Evolutionary conservation across 1,140 invertebrate species (phyloP).

Genomic region (Apocrypta bakeri): DNA sequence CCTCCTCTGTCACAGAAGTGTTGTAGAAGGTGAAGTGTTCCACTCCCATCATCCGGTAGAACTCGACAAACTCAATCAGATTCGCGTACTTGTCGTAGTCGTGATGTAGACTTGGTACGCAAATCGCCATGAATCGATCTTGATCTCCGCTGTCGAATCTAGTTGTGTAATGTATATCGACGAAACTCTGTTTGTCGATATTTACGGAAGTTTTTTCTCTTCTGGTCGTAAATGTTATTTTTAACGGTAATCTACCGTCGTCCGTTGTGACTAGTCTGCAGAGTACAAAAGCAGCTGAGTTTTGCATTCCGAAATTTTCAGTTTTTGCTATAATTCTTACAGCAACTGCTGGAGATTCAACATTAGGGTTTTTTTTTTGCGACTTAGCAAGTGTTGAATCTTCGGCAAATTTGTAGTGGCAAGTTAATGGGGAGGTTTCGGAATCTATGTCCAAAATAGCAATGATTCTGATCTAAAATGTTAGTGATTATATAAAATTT

Average conservation of each 20-base stretch:
- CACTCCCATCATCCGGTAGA: constrained; percentile 80
- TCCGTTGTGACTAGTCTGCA: constrained; percentile 49
- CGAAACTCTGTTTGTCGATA: not conserved
- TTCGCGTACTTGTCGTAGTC: constrained; percentile 75
- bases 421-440: not conserved
- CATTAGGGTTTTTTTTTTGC: not conserved
- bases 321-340: constrained; percentile 43
- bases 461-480: constrained; percentile 33
- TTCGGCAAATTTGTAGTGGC: constrained; percentile 30
- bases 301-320: constrained; percentile 55
- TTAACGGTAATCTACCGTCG: constrained; percentile 21
- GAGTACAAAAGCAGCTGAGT: constrained; percentile 54
- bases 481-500: not conserved
- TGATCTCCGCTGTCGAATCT: not conserved
- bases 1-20: constrained; percentile 74
- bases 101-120: constrained; percentile 80
- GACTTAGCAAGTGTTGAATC: not conserved
- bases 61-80: constrained; percentile 81
- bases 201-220: not conserved
- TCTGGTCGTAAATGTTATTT: constrained; percentile 31
- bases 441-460: not conserved
- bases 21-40: constrained; percentile 81
- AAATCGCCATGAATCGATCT: constrained; percentile 75
- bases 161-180: constrained; percentile 24
- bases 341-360: constrained; percentile 23